A percentile compares a stretch with the other conserved stretches of the same genome.
These are phyloP conservation scores for Aphodius sticticus DNA, from an alignment of 2,888 invertebrate species.

Conservation along the genomic window DNA sequence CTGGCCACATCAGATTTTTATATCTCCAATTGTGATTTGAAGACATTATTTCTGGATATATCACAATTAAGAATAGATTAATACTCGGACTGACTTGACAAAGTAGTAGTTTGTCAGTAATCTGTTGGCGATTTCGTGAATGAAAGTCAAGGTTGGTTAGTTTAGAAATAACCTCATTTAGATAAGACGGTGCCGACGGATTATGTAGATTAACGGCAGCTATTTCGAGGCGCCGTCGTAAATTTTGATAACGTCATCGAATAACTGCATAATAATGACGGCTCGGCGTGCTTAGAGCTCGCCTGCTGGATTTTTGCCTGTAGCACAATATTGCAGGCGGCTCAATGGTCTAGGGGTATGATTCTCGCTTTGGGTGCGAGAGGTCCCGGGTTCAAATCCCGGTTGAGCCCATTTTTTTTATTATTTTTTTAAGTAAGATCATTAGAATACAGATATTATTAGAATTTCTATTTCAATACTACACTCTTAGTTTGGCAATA, in stretches of 20 bases:
- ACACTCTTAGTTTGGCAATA: too few relatives aligned
- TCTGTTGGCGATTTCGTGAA: not conserved
- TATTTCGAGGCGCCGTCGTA: not conserved
- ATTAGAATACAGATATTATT: too few relatives aligned
- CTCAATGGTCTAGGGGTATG: not conserved
- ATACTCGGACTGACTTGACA: too few relatives aligned
- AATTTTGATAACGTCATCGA: not conserved
- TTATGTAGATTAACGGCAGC: not conserved
- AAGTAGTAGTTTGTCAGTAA: too few relatives aligned
- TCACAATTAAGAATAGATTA: too few relatives aligned
- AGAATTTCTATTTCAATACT: too few relatives aligned
- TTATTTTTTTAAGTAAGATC: conserved; percentile 14
- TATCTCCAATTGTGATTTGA: not conserved
- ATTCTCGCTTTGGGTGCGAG: conserved; percentile 51
- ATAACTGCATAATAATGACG: not conserved
- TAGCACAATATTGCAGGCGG: not conserved
- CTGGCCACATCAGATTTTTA: too few relatives aligned
- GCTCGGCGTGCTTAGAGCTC: not conserved
- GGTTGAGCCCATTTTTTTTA: conserved; percentile 56
- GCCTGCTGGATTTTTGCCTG: not conserved
- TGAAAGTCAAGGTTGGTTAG: not conserved
- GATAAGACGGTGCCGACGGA: not conserved
- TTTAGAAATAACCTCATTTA: not conserved
- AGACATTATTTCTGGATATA: too few relatives aligned
- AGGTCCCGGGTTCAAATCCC: conserved; percentile 62